Evolutionary conservation across 2,797 vertebrate species (phyloP).

Genomic region (Megalops cyprinoides): DNA sequence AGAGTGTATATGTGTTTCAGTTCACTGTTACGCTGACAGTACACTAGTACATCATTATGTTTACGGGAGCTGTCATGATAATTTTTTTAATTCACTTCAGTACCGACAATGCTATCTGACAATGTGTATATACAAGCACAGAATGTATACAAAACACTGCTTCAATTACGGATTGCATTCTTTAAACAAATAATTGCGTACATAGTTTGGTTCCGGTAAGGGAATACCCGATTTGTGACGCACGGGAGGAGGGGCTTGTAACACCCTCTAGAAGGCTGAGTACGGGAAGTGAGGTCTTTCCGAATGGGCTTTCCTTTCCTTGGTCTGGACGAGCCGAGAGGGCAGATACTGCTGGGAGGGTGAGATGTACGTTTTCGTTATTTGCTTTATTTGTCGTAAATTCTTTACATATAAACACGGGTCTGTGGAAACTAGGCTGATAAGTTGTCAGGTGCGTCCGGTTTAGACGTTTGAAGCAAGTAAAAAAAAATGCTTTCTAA

Average conservation of each 20-base stretch:
- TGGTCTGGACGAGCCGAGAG: slow-evolving; percentile 5
- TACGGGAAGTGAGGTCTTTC: slow-evolving; percentile 42
- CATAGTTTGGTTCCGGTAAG: no score
- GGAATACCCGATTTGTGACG: no score
- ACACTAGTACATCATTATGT: no score
- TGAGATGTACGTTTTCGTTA: slow-evolving; percentile 55
- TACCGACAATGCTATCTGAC: no score
- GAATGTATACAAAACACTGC: no score
- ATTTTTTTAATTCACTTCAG: no score
- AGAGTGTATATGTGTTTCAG: no score
- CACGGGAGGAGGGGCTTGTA: neutral
- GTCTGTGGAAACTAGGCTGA: neutral
- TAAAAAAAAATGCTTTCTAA: neutral
- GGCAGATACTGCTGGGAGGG: slow-evolving; percentile 75
- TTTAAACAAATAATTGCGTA: no score
- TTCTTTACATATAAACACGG: neutral
- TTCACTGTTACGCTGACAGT: no score
- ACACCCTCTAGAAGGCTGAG: neutral
- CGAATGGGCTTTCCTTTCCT: neutral
- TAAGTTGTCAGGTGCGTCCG: neutral
- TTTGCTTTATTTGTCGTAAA: neutral
- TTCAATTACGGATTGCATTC: no score
- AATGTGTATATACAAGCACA: no score
- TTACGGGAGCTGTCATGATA: no score
- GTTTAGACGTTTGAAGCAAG: neutral